These are phyloP conservation scores for Pocillopora verrucosa DNA, from an alignment of 64 coral and sea anemone species.

Conservation along the genomic window DNA sequence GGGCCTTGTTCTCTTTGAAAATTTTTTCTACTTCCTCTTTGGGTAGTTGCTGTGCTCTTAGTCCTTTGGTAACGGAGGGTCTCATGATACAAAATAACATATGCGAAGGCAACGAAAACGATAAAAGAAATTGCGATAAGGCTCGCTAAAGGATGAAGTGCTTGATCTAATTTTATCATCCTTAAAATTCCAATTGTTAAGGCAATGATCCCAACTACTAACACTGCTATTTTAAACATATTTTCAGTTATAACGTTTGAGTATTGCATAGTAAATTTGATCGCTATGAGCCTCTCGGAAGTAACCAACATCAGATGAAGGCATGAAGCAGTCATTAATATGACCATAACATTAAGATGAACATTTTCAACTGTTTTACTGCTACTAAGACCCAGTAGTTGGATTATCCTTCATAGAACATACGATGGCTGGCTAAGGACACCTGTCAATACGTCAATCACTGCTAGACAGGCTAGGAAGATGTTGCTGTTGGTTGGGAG, in stretches of 20 bases:
- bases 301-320: too few species aligned
- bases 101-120: not conserved
- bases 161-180: not conserved
- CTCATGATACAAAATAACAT: not conserved
- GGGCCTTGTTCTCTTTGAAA: not conserved
- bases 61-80: not conserved
- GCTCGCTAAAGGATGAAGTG: not conserved
- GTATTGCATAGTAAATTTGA: not conserved
- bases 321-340: too few species aligned
- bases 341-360: too few species aligned
- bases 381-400: not conserved
- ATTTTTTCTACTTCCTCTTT: too few species aligned
- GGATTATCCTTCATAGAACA: not conserved
- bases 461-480: not conserved
- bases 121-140: not conserved
- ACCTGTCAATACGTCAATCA: not conserved
- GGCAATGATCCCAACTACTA: not conserved
- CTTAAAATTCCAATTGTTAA: not conserved
- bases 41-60: not conserved
- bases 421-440: not conserved
- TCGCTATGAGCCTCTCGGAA: not conserved
- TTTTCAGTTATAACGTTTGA: not conserved
- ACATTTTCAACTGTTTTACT: too few species aligned
- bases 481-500: not conserved
- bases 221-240: not conserved